Base-by-base conservation (phyloP, 2,797 vertebrate genomes). In the Microhierax caerulescens region DNA sequence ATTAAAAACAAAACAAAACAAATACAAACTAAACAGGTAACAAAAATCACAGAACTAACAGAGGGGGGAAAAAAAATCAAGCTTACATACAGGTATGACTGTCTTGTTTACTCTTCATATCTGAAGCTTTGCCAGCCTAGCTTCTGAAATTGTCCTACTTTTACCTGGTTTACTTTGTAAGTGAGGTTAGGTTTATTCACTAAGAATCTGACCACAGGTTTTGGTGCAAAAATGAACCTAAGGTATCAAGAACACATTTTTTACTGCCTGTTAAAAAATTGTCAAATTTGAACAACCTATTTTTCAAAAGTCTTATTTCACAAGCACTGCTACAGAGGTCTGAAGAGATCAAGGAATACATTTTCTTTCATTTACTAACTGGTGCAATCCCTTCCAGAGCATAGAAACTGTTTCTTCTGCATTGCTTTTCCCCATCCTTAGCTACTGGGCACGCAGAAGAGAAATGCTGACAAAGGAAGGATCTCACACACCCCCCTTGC, bases 401-500 rank as follows among this genome's bases (percentile, higher is more conserved):
- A 59, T 1, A 30, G 27, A 77, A 70, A 65, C 5, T 43, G 17
- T 1, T 4, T 80, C 17, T 59, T 70, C 11, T 69, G 8, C 23
- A 87, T 75, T 86, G 6, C 7, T 86, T 77, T 77, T 59, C 11
- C 28, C 21, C 9, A 13, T 64, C n/a, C 84, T 67, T 43, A n/a
- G 30, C 13, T 65, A 36, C 17, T 14, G 24, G 37, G 28, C 25
- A 69, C 13, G 22, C 3, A 54, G 37, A 9, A 61, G 63, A 85
- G 54, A 69, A 68, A 57, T 32, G 6, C 5, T 87, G 54, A 32
- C 45, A 72, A 64, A 64, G 10, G 11, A 92, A 23, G 8, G 24
- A 50, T 50, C 18, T 23, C 14, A 12, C 4, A 4, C 16, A 36
- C 28, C 3, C 7, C 5, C 2, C 32, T 45, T 7, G 0, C 53